Percentiles rank a stretch among this genome's conserved stretches.
These are phyloP conservation scores for Oophaga pumilio DNA, from an alignment of 2,113 vertebrate genomes.

Conservation along the genomic window DNA sequence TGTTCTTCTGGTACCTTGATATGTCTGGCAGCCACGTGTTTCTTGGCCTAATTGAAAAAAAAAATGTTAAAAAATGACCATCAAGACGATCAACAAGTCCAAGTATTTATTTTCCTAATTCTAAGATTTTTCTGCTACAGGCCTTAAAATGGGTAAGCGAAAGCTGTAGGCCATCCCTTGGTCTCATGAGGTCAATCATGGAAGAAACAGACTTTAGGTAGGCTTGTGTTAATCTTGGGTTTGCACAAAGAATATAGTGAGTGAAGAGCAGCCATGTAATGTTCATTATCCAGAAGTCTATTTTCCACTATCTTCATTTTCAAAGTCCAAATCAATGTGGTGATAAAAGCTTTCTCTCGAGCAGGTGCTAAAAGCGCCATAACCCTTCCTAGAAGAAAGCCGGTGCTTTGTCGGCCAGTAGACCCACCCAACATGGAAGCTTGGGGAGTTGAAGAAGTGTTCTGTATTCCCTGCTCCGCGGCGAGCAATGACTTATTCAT, in stretches of 20 bases:
- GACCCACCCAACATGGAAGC: not conserved
- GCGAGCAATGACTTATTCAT: constrained; percentile 46
- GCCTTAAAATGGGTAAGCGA: not conserved
- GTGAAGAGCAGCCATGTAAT: not conserved
- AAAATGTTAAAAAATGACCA: not conserved
- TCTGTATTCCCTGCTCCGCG: constrained; percentile 38
- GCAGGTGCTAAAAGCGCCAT: constrained; percentile 40
- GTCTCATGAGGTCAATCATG: not conserved
- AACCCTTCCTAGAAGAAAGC: not conserved
- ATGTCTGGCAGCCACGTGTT: not conserved
- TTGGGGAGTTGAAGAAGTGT: not conserved
- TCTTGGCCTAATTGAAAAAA: not conserved
- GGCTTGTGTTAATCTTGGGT: not conserved
- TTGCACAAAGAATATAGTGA: not conserved
- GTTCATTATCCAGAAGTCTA: not conserved
- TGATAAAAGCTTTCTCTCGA: not conserved
- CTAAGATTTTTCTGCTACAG: not conserved
- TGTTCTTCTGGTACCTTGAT: not conserved
- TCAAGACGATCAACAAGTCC: not conserved
- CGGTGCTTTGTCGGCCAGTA: not conserved
- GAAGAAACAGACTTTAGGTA: not conserved
- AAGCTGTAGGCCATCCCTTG: not conserved
- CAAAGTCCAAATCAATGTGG: not conserved
- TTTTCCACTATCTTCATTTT: not conserved
- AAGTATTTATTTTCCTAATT: not conserved